Evolutionary conservation across 2,888 invertebrate species (phyloP), one percentile per base, ranked within the genome.

Genomic region (Glaucopsyche alexis): DNA sequence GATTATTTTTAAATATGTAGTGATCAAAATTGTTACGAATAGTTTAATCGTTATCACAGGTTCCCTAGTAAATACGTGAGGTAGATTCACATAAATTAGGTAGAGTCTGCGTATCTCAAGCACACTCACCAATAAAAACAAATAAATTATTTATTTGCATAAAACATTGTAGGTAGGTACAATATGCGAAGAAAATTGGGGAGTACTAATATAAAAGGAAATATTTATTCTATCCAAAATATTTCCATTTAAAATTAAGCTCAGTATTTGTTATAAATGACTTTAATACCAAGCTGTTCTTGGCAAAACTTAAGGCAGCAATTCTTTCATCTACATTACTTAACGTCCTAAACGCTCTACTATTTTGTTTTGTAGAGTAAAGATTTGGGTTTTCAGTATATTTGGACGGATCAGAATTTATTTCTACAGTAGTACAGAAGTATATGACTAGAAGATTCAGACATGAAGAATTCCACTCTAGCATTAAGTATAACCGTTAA

Each of bases 301-400:
- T 52, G 9, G 52, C 52, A 52, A 16, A 19, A 16, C 52, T 52
- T 19, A 19, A 11, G 4, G 8, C 55, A 19, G 11, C 7, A n/a
- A 49, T 49, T 49, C n/a, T 50, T 50, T 50, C n/a, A n/a, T 50
- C 2, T n/a, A 50, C n/a, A 50, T 50, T 52, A n/a, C n/a, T n/a
- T n/a, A n/a, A n/a, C n/a, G n/a, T n/a, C n/a, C n/a, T n/a, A 52
- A 52, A 52, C 8, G 52, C 52, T 52, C 55, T 19, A 55, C 55
- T 19, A 55, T 16, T 19, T 55, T 55, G 19, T 16, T 19, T 55
- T 55, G 19, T 29, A 55, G 19, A 29, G 29, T 55, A 29, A 60
- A 29, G 13, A 29, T 13, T 60, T 29, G 11, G 4, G 11, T 29
- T 29, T 29, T 60, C 8, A n/a, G n/a, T 50, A 2, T 52, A 55